These are phyloP conservation scores for Tautogolabrus adspersus DNA, from an alignment of 2,113 vertebrate species.

Conservation along the genomic window DNA sequence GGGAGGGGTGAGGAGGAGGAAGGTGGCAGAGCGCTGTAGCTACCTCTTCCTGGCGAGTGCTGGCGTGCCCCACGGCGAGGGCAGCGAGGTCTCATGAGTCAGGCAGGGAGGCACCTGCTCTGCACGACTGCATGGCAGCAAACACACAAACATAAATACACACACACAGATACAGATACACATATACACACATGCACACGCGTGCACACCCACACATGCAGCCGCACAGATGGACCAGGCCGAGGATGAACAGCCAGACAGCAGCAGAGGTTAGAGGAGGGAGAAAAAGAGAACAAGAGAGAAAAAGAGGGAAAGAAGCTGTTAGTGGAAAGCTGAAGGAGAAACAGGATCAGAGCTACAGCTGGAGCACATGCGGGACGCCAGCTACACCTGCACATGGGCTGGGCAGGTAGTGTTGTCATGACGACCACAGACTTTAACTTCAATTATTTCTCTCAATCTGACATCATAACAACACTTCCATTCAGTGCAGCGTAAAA, in stretches of 20 bases:
- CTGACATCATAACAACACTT: neutral
- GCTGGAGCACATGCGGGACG: constrained; percentile 45
- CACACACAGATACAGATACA: neutral
- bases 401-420: neutral
- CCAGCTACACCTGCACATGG: constrained; percentile 9
- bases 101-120: constrained; percentile 99
- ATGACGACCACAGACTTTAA: neutral
- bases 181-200: constrained; percentile 10
- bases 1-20: constrained; percentile 28
- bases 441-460: neutral
- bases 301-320: constrained; percentile 50
- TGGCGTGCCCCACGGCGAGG: constrained; percentile 99
- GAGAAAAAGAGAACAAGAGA: constrained; percentile 39
- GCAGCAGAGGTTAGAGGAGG: constrained; percentile 70
- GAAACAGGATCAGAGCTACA: constrained; percentile 57
- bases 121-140: constrained; percentile 91
- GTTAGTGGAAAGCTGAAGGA: constrained; percentile 74
- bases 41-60: constrained; percentile 99
- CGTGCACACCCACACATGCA: constrained; percentile 45
- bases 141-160: constrained; percentile 19
- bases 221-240: constrained; percentile 56
- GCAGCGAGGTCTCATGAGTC: constrained; percentile 98
- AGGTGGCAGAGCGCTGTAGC: constrained; percentile 85
- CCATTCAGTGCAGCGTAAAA: neutral
- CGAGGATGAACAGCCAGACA: constrained; percentile 71